Evolutionary conservation across 2,113 vertebrate species (phyloP).

Genomic region (Heterocephalus glaber): DNA sequence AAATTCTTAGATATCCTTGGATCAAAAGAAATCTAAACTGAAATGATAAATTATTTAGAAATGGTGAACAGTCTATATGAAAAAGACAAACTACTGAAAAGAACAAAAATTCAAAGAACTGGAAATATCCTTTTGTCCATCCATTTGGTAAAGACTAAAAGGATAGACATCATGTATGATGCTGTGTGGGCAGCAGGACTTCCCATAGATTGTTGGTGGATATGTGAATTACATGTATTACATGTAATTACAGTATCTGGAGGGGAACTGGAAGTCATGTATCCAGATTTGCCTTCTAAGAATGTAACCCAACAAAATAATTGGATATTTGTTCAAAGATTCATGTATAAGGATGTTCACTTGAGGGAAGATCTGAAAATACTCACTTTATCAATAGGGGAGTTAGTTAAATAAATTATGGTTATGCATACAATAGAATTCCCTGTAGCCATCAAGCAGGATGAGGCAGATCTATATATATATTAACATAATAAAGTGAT

Average conservation of each 20-base stretch:
- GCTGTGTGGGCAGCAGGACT: not conserved
- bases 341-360: slow-evolving; percentile 12
- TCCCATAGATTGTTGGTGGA: no score
- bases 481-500: not conserved
- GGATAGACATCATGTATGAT: fast-evolving
- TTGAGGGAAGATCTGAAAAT: slow-evolving; percentile 18
- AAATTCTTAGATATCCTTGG: not conserved
- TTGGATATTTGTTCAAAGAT: slow-evolving; percentile 7
- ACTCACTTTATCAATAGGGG: slow-evolving; percentile 43
- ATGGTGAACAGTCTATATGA: not conserved
- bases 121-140: not conserved
- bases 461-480: not conserved
- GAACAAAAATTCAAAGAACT: not conserved
- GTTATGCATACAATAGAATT: not conserved
- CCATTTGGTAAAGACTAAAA: not conserved
- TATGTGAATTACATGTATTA: not conserved
- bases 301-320: slow-evolving; percentile 37
- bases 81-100: not conserved
- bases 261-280: not conserved
- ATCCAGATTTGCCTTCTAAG: slow-evolving; percentile 33
- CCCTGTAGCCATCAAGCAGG: not conserved
- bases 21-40: not conserved
- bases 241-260: not conserved
- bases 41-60: slow-evolving; percentile 21
- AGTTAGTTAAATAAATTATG: not conserved